A percentile compares a stretch with the other conserved stretches of the same genome.
These are phyloP conservation scores for Potorous gilbertii DNA, from an alignment of 2,797 vertebrate genomes.

Conservation along the genomic window DNA sequence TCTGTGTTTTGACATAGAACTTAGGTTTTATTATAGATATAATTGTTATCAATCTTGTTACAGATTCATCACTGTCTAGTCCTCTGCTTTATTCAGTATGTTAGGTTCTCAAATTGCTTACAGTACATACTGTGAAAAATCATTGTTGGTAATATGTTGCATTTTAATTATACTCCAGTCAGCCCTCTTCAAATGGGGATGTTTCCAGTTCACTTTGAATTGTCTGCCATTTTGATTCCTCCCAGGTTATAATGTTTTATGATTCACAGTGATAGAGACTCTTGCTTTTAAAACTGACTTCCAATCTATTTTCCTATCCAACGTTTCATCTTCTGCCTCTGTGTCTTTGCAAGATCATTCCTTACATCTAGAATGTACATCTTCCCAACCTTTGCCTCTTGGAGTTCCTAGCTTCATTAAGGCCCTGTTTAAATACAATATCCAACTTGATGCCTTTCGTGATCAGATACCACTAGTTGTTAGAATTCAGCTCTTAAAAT, in stretches of 20 bases:
- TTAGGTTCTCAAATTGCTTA: background rate
- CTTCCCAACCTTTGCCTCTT: background rate
- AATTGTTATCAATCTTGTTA: background rate
- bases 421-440: background rate
- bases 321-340: too few relatives aligned
- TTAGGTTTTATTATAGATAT: background rate
- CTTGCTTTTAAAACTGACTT: too few relatives aligned
- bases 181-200: background rate
- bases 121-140: background rate
- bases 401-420: background rate
- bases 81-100: background rate
- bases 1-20: background rate
- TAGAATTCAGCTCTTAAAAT: background rate
- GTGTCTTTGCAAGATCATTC: background rate
- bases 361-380: background rate
- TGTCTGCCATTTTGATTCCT: background rate
- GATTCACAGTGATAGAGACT: background rate
- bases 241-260: background rate
- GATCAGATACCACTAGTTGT: background rate
- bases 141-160: background rate
- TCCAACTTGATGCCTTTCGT: background rate
- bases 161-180: background rate
- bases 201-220: background rate
- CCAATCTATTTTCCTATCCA: too few relatives aligned
- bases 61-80: background rate